Base-by-base conservation (phyloP, 2,113 vertebrate species). In the Patagioenas fasciata region DNA sequence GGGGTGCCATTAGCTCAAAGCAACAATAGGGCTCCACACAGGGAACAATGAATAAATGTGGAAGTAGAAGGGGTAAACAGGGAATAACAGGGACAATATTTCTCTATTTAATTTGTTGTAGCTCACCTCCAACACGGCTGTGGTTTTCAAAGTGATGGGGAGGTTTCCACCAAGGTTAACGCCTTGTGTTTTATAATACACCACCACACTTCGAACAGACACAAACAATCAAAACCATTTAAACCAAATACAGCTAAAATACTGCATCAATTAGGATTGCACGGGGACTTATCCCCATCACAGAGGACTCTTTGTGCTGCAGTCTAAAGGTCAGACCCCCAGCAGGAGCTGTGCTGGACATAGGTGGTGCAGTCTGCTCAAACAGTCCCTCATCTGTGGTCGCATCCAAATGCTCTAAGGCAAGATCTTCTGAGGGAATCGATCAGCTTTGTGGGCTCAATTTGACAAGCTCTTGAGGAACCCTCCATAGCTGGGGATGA, bases 1-100 rank as follows among this genome's bases (percentile, higher is more conserved):
- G 42, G 89, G 51, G 21, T 34, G 60, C n/a, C 64, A 38, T 57
- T 4, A 85, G 32, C 13, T 34, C 34, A 70, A 69, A 66, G 72
- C 66, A 70, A 57, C 5, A 26, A 34, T 1, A 12, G 26, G 6
- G 3, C 5, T 78, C 51, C n/a, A 51, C n/a, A 21, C 2, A 4
- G 19, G n/a, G 78, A 86, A 65, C 21, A 64, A 38, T 0, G 0
- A 67, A 36, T 0, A 2, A 31, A 44, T 7, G 25, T 19, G 24
- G 42, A 34, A 70, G 17, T 8, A 51, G 57, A 79, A 79, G 29
- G 26, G 19, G 7, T 38, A 60, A 65, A 75, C 24, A 66, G 56
- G 42, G 47, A 79, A 12, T 47, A 50, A 50, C 48, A 72, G 58
- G 44, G 18, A 77, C 54, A 51, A 13, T 1, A 5, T 20, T 73